phyloP scores from a whole-genome alignment of 2,797 vertebrate species.

The Hydrolagus colliei region DNA sequence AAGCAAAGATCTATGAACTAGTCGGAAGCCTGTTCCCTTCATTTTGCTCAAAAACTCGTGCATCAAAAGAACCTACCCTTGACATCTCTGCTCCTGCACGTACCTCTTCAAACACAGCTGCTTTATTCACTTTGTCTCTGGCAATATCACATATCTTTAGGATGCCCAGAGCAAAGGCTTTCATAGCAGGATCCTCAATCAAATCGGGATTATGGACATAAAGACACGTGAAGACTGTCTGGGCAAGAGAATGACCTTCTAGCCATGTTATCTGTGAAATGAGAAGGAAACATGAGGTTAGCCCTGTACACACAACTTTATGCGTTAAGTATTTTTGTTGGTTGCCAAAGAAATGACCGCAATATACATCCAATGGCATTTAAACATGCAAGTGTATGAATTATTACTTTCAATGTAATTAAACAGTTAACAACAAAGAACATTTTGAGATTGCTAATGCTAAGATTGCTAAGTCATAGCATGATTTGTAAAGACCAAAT shows the following conservation, averaged over 20 bases:
- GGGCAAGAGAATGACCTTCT: constrained; percentile 93
- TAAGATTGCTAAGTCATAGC: background rate
- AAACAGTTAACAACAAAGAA: no score
- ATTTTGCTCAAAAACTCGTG: background rate
- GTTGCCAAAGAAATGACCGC: background rate
- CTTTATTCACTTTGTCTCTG: constrained; percentile 97
- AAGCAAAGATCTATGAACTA: background rate
- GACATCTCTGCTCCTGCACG: constrained; percentile 31
- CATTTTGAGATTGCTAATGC: no score
- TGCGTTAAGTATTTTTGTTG: background rate
- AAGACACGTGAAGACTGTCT: constrained; percentile 95
- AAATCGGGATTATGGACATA: constrained; percentile 96
- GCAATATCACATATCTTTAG: constrained; percentile 96
- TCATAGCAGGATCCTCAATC: constrained; percentile 93
- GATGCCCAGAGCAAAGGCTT: constrained; percentile 90
- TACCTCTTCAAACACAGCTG: constrained; percentile 97
- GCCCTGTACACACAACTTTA: background rate
- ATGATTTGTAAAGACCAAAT: background rate
- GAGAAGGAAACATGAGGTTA: constrained; percentile 37
- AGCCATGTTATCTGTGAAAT: constrained; percentile 86
- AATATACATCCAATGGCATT: no score
- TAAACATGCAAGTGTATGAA: background rate
- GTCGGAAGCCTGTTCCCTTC: background rate
- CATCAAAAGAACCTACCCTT: background rate
- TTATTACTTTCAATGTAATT: background rate